Percentiles rank a stretch among this genome's conserved stretches.
Evolutionary conservation across 1,140 invertebrate species (phyloP).

Genomic region (Papilio polytes): DNA sequence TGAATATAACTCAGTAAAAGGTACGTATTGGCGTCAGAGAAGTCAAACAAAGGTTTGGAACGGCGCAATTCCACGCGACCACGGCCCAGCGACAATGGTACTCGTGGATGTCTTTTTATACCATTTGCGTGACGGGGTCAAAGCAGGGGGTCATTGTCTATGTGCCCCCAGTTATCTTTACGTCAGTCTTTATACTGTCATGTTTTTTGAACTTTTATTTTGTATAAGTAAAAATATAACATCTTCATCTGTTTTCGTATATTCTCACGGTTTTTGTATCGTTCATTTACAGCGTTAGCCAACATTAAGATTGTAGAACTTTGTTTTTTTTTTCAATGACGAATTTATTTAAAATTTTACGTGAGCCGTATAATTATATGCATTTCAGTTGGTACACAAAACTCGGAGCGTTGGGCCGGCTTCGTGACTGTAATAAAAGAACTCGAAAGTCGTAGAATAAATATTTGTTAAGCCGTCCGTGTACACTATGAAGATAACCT

Average conservation of each 20-base stretch:
- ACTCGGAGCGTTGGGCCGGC: constrained; percentile 20
- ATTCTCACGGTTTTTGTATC: too few species aligned
- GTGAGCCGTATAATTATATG: constrained; percentile 14
- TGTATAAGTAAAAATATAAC: neutral
- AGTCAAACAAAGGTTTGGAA: constrained; percentile 31
- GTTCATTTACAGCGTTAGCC: neutral
- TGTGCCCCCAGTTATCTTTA: constrained; percentile 7
- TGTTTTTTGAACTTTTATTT: neutral
- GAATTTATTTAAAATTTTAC: constrained; percentile 6
- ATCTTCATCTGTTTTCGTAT: too few species aligned
- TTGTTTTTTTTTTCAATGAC: neutral
- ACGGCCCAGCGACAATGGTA: constrained; percentile 10
- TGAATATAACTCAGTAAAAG: constrained; percentile 28
- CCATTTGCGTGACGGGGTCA: constrained; percentile 23
- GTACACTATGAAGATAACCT: constrained; percentile 33
- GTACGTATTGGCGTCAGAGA: constrained; percentile 27
- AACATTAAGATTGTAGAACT: neutral
- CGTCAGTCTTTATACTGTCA: neutral
- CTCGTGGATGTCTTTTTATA: constrained; percentile 29
- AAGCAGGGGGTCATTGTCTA: constrained; percentile 12
- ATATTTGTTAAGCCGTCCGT: constrained; percentile 36
- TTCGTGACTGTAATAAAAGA: constrained; percentile 35
- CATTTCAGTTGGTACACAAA: constrained; percentile 13
- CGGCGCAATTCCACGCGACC: constrained; percentile 30
- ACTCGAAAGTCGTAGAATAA: constrained; percentile 36